Base-by-base conservation (phyloP, 1,140 invertebrate species). In the Popillia japonica region DNA sequence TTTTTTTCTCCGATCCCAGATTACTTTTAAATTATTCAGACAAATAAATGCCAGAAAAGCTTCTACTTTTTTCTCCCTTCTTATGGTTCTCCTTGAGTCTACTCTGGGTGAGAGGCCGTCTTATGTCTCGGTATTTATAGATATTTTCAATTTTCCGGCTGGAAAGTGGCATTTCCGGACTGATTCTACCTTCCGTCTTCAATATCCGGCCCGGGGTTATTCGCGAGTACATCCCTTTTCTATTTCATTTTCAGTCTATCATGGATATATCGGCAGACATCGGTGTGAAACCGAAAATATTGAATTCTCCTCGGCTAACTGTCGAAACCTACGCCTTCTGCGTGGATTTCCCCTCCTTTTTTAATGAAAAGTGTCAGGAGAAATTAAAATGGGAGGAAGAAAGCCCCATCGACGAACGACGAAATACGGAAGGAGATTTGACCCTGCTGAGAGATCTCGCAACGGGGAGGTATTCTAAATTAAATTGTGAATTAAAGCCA, bases 171-270 rank as follows among this genome's bases (percentile, higher is more conserved):
- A 72, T 77, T 77, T 77, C 76, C 76, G 76, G 76, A 72, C 44
- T 77, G 20, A 77, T 44, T 68, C 76, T 41, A 68, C 76, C 76
- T 77, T 77, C 76, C 76, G 76, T 42, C 76, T 68, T 77, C 76
- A 77, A 77, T 77, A 77, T 77, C 76, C 76, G 76, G 64, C 44
- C 76, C 42, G 42, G 59, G 64, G 76, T 72, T 77, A 77, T 72
- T 78, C 73, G 55, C 77, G 55, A 72, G 48, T 55, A 55, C 48
- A 55, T 55, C 77, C 77, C 77, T 78, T 72, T 68, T 78, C 77
- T 72, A 44, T 72, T 78, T 78, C 77, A 78, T 78, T 78, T 78
- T 78, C 77, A 78, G 61, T 78, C 72, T 78, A 78, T 78, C 40
- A 78, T 78, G 77, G 48, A n/a, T 55, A 55, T 55, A 55, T 55